Evolutionary conservation across 64 coral and sea anemone species (phyloP), one percentile per base, ranked within the genome.

Genomic region (Porites australiensis): DNA sequence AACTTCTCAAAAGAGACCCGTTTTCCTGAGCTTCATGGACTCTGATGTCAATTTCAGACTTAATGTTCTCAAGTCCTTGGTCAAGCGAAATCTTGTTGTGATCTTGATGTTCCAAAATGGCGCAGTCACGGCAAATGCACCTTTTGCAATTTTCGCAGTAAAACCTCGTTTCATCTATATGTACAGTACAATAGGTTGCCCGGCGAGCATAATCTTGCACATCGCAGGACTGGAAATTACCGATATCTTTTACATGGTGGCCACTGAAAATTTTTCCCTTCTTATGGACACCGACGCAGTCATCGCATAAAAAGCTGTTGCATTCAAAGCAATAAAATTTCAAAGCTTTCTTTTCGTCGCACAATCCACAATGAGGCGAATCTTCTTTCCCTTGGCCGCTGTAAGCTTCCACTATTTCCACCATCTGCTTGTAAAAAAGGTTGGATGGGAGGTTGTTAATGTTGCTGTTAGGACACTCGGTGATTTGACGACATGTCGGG

Each of bases 41-140:
- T 51, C 23, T 84, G 1, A 8, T 23, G 3, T 49, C 63, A 51
- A 69, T 68, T 13, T 68, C 81, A 11, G 46, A 69, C 64, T 67
- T 51, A 0, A 68, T 84, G 3, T 23, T 67, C 13, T 84, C 10
- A 10, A 84, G 7, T 21, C 81, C 81, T 0, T 84, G 46, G 13
- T 84, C 63, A 67, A 68, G 16, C 3, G 81, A 84, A 0, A 84
- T 19, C 12, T 51, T 52, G 61, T 69, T 84, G 46, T 84, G 73
- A 19, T 76, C 73, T 50, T 51, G 48, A 19, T 76, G 73, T 18
- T 76, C 73, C 73, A 76, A 51, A 7, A 76, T 2, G 45, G 47
- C 73, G 48, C 73, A 76, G 47, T 76, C 73, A 50, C 73, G 73
- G 16, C 73, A 76, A 51, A 76, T 76, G 73, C 73, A 76, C 2